Evolutionary conservation across 2,888 invertebrate genomes (phyloP).

Genomic region (Diploptera punctata): DNA sequence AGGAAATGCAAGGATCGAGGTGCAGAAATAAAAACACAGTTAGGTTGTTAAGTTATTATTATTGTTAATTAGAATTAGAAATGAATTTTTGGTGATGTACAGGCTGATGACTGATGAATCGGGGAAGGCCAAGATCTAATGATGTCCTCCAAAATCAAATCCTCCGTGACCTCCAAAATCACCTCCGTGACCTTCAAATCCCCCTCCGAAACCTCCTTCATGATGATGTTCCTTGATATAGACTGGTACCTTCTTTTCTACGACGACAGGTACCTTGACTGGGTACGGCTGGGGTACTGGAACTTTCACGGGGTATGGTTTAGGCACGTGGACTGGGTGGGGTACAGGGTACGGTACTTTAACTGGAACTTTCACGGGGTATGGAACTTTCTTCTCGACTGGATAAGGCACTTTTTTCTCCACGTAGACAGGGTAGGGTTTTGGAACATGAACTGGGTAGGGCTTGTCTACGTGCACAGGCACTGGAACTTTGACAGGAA

Average conservation of each 20-base stretch:
- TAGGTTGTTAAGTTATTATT: no score
- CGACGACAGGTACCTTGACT: slow-evolving; percentile 9
- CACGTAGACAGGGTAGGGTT: no score
- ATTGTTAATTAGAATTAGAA: no score
- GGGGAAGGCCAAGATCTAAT: neutral
- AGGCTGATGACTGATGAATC: neutral
- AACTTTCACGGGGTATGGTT: slow-evolving; percentile 17
- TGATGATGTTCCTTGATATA: slow-evolving; percentile 3
- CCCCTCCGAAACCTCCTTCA: neutral
- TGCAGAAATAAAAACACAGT: no score
- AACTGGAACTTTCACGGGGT: slow-evolving; percentile 17
- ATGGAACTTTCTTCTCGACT: slow-evolving; percentile 15
- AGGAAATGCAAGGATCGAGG: no score
- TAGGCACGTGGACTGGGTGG: slow-evolving; percentile 22
- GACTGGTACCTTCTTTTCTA: slow-evolving; percentile 22
- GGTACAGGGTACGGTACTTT: slow-evolving; percentile 15
- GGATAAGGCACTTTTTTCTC: slow-evolving; percentile 23
- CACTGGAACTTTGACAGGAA: slow-evolving; percentile 17
- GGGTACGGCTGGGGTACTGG: slow-evolving; percentile 11
- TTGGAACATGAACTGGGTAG: no score
- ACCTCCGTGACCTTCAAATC: neutral
- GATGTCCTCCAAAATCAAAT: neutral
- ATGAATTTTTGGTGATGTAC: no score
- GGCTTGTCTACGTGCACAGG: slow-evolving; percentile 14
- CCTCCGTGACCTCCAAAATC: neutral